Evolutionary conservation across 2,888 invertebrate genomes (phyloP).

Genomic region (Ganaspis brasiliensis): DNA sequence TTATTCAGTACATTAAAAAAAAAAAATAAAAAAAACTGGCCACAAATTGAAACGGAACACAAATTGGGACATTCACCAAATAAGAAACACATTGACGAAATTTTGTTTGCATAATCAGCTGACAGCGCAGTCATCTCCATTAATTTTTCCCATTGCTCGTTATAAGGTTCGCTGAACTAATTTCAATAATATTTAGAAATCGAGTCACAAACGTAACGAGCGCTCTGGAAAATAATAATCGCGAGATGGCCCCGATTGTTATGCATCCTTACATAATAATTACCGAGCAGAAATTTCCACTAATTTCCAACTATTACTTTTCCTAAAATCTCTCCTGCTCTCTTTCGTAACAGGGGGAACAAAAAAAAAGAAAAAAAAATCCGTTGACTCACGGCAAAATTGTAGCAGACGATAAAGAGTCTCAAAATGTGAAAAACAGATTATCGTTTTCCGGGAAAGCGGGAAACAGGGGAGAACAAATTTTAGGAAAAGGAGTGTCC

Average conservation of each 20-base stretch:
- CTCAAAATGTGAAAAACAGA: no score
- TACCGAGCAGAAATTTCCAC: conserved; percentile 26
- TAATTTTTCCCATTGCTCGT: not conserved
- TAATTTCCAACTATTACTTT: conserved; percentile 31
- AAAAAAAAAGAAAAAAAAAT: not conserved
- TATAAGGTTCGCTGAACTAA: not conserved
- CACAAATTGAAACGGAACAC: no score
- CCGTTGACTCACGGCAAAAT: no score
- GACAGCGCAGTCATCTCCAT: not conserved
- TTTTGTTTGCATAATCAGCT: no score
- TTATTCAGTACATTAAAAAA: no score
- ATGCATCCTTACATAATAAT: conserved; percentile 33
- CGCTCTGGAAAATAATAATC: not conserved
- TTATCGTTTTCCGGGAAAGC: not conserved
- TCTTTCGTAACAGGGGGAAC: not conserved
- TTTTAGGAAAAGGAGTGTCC: not conserved
- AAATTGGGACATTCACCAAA: no score
- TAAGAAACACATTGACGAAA: no score
- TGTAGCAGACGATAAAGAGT: no score
- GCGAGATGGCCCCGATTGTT: conserved; percentile 5
- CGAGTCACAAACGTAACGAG: not conserved
- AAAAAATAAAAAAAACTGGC: no score
- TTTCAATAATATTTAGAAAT: not conserved
- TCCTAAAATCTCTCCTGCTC: not conserved
- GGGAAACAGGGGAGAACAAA: not conserved